Evolutionary conservation across 2,113 vertebrate species (phyloP).

Genomic region (Leptosomus discolor): DNA sequence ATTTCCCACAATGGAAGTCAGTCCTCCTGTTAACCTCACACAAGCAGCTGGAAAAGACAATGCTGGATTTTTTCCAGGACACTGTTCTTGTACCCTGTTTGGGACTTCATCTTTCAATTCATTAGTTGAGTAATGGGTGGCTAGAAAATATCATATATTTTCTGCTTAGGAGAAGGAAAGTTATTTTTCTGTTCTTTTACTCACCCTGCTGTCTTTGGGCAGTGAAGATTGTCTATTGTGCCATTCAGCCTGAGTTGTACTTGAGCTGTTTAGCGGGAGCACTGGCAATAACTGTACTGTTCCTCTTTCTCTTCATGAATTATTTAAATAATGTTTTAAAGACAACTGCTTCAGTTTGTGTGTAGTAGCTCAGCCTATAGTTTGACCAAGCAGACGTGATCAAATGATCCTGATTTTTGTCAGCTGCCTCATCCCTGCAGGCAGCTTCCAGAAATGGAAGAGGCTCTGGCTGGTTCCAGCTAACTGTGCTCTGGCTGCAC

Average conservation of each 20-base stretch:
- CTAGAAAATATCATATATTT: slow-evolving; percentile 1
- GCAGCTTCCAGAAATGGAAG: neutral
- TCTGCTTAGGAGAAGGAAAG: neutral
- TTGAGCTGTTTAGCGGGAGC: neutral
- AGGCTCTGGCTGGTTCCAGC: neutral
- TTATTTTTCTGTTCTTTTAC: neutral
- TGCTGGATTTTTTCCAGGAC: slow-evolving; percentile 19
- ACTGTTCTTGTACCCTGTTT: neutral
- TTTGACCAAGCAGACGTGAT: neutral
- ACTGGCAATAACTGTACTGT: neutral
- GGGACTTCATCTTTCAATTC: neutral
- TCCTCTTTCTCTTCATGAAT: neutral
- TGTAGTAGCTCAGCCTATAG: neutral
- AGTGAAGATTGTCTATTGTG: neutral
- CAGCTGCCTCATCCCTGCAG: neutral
- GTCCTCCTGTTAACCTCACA: slow-evolving; percentile 35
- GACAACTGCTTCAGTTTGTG: neutral
- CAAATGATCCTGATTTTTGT: neutral
- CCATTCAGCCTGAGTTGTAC: neutral
- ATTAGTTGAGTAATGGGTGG: neutral
- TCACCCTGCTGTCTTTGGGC: neutral
- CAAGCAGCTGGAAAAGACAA: slow-evolving; percentile 41
- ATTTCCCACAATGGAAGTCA: slow-evolving; percentile 44
- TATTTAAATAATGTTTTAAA: neutral
- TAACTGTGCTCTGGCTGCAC: neutral